Base-by-base conservation (phyloP, 2,797 vertebrate genomes). In the Ceryle rudis region DNA sequence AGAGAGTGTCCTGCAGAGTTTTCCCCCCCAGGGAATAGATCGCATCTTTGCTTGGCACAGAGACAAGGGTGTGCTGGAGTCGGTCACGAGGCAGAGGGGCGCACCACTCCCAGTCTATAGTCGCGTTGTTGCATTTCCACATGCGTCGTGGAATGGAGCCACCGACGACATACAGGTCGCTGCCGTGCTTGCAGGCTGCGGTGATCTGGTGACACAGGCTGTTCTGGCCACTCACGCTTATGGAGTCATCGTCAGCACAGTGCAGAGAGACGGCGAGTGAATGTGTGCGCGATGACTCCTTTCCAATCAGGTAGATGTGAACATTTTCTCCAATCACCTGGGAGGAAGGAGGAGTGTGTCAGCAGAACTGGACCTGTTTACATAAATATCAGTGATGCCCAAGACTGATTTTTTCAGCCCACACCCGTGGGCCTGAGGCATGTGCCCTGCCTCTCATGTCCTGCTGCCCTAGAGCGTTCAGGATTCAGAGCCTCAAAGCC, bases 81-180 rank as follows among this genome's bases (percentile, higher is more conserved):
- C 99, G 99, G 97, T 99, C 99, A 26, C 99, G 98, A 31, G 99
- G 99, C 86, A 99, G 97, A 5, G 99, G 99, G 10, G 99, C 99
- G 12, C 99, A 99, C 96, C 99, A 99, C 92, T 99, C 99, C 99
- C 99, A 99, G 98, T 99, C 99, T 98, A 99, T 99, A 0, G 99
- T 99, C 2, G 99, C 99, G 77, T 99, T 99, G 98, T 99, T 99
- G 97, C 99, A 99, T 94, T 99, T 99, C 99, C 99, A 99, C 99
- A 99, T 99, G 93, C 99, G 99, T 1, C 99, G 99, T 4, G 99
- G 99, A 70, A 99, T 99, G 66, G 99, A 99, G 42, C 99, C 99
- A 5, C 99, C 99, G 2, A 99, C 99, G 10, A 99, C 99, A 0
- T 99, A 99, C 19, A 99, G 98, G 98, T 99, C 99, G 0, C 98